Conservation (phyloP, 1,140 invertebrate genomes). For the Saxidomus purpurata region DNA sequence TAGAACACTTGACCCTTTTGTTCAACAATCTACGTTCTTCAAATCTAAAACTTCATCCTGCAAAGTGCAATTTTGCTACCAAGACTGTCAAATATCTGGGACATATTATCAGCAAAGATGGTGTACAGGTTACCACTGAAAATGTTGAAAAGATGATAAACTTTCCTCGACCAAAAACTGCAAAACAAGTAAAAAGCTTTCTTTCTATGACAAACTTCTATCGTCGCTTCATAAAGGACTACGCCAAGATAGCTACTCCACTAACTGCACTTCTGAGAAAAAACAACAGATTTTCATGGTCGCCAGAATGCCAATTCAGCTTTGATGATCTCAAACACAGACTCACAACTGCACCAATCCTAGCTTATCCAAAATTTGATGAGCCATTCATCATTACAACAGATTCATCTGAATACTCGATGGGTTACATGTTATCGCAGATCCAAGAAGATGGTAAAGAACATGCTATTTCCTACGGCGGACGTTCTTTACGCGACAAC, state of each 20-base stretch:
- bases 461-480: conserved; percentile 56
- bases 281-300: background rate
- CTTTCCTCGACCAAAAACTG: background rate
- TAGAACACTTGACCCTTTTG: background rate
- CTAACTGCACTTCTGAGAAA: background rate
- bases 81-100: background rate
- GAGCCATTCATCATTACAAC: conserved; percentile 28
- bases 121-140: background rate
- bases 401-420: conserved; percentile 69
- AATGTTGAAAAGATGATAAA: background rate
- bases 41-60: background rate
- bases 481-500: conserved; percentile 49
- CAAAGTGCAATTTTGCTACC: background rate
- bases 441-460: conserved; percentile 53
- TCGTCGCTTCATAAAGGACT: background rate
- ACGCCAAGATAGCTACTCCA: background rate
- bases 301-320: background rate
- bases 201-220: background rate
- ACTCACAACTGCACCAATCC: background rate
- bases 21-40: background rate
- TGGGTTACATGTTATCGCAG: conserved; percentile 79
- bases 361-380: conserved; percentile 4
- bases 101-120: conserved; percentile 8
- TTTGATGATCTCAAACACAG: background rate
- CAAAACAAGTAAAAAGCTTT: conserved; percentile 2